Evolutionary conservation across 2,888 invertebrate species (phyloP), one percentile per base, ranked within the genome.

Genomic region (Adelognathus sp.): DNA sequence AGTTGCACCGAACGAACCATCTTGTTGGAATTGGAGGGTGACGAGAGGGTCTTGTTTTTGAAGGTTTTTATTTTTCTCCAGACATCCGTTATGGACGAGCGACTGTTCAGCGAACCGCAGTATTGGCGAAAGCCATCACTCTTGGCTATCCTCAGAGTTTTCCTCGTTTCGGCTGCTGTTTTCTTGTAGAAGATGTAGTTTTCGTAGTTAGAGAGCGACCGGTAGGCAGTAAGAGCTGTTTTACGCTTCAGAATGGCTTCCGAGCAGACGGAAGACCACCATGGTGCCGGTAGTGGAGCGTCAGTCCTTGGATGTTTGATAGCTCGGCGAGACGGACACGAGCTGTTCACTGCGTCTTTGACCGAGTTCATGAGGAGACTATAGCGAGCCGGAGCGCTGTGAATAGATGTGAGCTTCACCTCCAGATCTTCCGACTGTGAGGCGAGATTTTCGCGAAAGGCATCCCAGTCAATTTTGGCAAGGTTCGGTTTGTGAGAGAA

Each of bases 61-160:
- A 41, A 69, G 5, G 21, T 36, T 21, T 56, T 33, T 3, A 69
- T 44, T 31, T 44, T 69, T 0, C 2, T 41, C 44, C 67, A 69
- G 16, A 58, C 31, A 21, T 11, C 31, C 0, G 41, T 9, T 9
- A 56, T 31, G 3, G 67, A 16, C 3, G 14, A 18, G 7, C 14
- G 16, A 11, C 67, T 69, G n/a, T 56, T 44, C 7, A 69, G 67
- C 1, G 44, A 41, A 3, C 21, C 21, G n/a, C 44, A 56, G 14
- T 14, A 69, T 2, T 11, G 16, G 7, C 41, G 44, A 4, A 56
- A 58, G 0, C 44, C 31, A 3, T 44, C 14, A 3, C 50, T 27
- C 41, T 44, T 69, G 3, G 31, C 56, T 21, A 18, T 41, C 1
- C 27, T 29, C 3, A 69, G 1, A 11, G 11, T 31, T 36, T 36